Conservation (phyloP, 2,113 vertebrate species). For the Anseranas semipalmata region DNA sequence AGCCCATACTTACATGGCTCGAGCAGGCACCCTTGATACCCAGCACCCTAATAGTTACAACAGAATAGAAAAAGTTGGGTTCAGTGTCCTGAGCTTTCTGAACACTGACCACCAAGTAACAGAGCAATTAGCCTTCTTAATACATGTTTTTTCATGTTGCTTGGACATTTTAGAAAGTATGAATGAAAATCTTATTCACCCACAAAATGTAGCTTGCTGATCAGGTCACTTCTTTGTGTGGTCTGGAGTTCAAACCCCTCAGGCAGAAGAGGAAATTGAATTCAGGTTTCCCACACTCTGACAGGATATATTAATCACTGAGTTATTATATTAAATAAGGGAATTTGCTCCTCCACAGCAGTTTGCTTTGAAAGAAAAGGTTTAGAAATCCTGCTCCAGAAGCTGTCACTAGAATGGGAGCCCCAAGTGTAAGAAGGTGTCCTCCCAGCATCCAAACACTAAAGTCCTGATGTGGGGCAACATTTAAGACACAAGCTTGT, state of each 20-base stretch:
- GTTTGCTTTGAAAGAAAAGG: background rate
- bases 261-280: constrained; percentile 42
- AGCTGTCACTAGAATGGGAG: background rate
- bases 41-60: background rate
- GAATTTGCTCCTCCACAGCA: constrained; percentile 22
- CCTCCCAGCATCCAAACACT: background rate
- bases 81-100: background rate
- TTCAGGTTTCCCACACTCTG: constrained; percentile 55
- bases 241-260: constrained; percentile 53
- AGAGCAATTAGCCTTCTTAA: background rate
- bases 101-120: background rate
- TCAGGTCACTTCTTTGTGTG: constrained; percentile 56
- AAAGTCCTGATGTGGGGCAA: background rate
- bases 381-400: background rate
- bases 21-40: background rate
- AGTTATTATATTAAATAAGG: constrained; percentile 33
- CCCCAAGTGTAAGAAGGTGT: background rate
- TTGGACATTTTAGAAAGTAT: background rate
- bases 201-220: background rate
- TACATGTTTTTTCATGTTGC: fast-evolving
- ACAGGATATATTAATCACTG: constrained; percentile 50
- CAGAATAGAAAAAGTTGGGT: background rate
- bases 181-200: background rate
- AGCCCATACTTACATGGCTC: fast-evolving
- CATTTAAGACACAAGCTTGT: background rate